phyloP scores from a whole-genome alignment of 2,888 invertebrate species.

The Drosophila pegasa region DNA sequence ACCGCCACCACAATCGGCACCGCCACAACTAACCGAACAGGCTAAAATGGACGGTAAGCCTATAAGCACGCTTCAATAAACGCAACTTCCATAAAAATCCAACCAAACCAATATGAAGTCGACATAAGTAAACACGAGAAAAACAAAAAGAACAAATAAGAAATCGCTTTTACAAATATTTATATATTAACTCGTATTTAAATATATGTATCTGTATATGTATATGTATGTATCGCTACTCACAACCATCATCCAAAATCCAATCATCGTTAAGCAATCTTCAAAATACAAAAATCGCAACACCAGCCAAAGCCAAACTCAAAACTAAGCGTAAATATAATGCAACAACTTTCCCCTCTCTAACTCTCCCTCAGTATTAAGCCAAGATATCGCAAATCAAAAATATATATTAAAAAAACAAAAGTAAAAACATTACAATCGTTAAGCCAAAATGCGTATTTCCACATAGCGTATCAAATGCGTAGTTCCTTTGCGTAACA shows the following conservation, averaged over 20 bases:
- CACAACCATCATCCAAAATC: conserved; percentile 71
- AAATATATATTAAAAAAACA: conserved; percentile 12
- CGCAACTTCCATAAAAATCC: conserved; percentile 70
- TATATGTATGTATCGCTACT: conserved; percentile 80
- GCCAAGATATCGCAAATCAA: conserved; percentile 42
- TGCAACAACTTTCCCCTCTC: conserved; percentile 60
- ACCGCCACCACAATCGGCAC: conserved; percentile 89
- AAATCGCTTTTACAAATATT: conserved; percentile 77
- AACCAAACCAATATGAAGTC: conserved; percentile 65
- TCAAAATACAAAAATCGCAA: conserved; percentile 55
- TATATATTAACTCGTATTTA: conserved; percentile 79
- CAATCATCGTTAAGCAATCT: conserved; percentile 76
- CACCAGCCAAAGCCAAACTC: conserved; percentile 69
- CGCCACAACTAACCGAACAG: conserved; percentile 88
- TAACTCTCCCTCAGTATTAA: conserved; percentile 59
- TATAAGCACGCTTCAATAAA: conserved; percentile 83
- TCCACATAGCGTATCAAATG: conserved; percentile 62
- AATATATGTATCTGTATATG: conserved; percentile 79
- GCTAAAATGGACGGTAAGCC: conserved; percentile 86
- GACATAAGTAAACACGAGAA: conserved; percentile 58
- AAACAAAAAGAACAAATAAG: conserved; percentile 24
- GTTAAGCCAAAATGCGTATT: conserved; percentile 48
- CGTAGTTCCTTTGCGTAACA: conserved; percentile 77
- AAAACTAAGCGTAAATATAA: conserved; percentile 72
- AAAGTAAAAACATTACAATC: conserved; percentile 13